These are phyloP conservation scores for Mamestra brassicae DNA, from an alignment of 2,888 invertebrate species.

Conservation along the genomic window DNA sequence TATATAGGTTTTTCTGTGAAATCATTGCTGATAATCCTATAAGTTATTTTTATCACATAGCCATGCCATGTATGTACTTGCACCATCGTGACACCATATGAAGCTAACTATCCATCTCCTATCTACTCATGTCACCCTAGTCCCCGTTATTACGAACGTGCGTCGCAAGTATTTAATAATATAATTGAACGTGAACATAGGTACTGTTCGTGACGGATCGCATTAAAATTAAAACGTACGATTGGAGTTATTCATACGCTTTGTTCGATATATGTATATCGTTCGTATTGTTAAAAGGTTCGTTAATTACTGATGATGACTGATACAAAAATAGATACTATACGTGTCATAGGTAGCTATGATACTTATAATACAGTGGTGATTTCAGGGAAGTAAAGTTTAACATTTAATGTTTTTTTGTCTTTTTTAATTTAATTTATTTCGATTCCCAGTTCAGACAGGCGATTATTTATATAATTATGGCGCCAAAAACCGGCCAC, in stretches of 20 bases:
- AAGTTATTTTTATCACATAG: too few species aligned
- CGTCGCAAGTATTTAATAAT: constrained; percentile 32
- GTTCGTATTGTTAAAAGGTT: constrained; percentile 4
- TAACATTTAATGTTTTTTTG: too few species aligned
- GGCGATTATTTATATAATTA: too few species aligned
- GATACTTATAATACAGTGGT: too few species aligned
- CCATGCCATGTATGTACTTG: background rate
- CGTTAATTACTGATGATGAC: background rate
- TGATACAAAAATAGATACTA: constrained; percentile 6
- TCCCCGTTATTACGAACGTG: constrained; percentile 31
- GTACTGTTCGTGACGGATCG: constrained; percentile 23
- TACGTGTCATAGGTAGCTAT: background rate
- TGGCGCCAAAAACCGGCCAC: too few species aligned
- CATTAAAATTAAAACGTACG: constrained; percentile 20
- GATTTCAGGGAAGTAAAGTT: too few species aligned
- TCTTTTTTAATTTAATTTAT: too few species aligned
- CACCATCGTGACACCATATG: background rate
- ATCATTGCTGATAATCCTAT: too few species aligned
- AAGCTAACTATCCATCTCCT: constrained; percentile 14
- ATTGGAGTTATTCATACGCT: constrained; percentile 26
- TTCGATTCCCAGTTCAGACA: too few species aligned
- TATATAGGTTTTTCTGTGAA: too few species aligned
- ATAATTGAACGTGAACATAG: constrained; percentile 32
- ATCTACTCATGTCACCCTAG: constrained; percentile 16
- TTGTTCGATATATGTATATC: background rate